Base-by-base conservation (phyloP, 35 echinoderm and acorn worm genomes). In the Holothuria glaberrima region DNA sequence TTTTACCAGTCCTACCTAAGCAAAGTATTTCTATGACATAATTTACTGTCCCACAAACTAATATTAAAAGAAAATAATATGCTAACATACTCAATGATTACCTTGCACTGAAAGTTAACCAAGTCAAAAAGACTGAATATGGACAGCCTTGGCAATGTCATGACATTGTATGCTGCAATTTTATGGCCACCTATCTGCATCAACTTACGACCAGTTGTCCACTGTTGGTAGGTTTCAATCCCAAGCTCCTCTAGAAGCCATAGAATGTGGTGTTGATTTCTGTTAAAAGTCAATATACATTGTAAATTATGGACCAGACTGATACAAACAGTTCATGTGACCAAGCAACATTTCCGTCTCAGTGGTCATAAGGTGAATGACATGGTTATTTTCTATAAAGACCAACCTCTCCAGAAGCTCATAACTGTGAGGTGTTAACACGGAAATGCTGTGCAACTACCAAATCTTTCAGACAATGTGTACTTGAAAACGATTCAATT, bases 141-240 rank as follows among this genome's bases (percentile, higher is more conserved):
- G 2, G 93, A 58, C 16, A 94, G 58, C 7, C 57, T 52, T 13
- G 93, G 93, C 10, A 94, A 38, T 14, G 21, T 69, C 5, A 71
- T 41, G 13, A 0, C 16, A 38, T 74, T 86, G 46, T 91, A 88
- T 30, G 80, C 36, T 66, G 38, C 68, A 24, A 94, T 94, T 17
- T 76, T 41, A 35, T 83, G 41, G 45, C 90, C 75, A 30, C 88
- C 92, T 19, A 92, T 21, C 68, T 86, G 85, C 59, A 94, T 87
- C 44, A 91, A 56, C 34, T 94, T 97, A n/a, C 20, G 68, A 22
- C 92, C 95, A 10, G 71, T 80, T 48, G 82, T 83, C 65, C 75
- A 91, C 30, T 97, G 95, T 63, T 90, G 86, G 95, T 97, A 97
- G 19, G 75, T 91, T n/a, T 94, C 89, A 26, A 97, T 83, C 9